Evolutionary conservation across 2,888 invertebrate genomes (phyloP).

Genomic region (Theodoxus fluviatilis): DNA sequence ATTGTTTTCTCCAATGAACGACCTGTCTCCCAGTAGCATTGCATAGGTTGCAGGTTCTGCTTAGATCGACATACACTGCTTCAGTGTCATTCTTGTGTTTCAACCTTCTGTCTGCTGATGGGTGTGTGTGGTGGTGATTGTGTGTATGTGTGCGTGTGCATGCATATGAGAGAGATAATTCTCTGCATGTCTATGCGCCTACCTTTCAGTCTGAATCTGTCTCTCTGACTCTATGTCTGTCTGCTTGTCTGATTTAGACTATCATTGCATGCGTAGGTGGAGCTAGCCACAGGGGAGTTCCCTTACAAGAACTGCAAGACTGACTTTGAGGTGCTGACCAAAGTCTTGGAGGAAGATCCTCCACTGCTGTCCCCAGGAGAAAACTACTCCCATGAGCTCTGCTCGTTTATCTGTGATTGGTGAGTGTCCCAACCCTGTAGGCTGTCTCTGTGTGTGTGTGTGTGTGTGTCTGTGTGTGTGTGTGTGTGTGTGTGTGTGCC

Average conservation of each 20-base stretch:
- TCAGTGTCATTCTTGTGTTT: too few relatives aligned
- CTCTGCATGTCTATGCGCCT: neutral
- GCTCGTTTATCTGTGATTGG: constrained; percentile 90
- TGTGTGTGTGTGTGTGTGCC: neutral
- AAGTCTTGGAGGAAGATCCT: constrained; percentile 77
- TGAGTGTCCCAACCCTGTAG: constrained; percentile 70
- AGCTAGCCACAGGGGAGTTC: constrained; percentile 94
- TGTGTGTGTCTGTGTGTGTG: neutral
- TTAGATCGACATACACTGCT: too few relatives aligned
- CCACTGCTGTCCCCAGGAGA: constrained; percentile 75
- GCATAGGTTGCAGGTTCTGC: too few relatives aligned
- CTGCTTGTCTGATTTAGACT: neutral
- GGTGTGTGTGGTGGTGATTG: too few relatives aligned
- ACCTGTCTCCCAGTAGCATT: too few relatives aligned
- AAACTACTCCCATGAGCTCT: constrained; percentile 85
- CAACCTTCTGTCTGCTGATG: too few relatives aligned
- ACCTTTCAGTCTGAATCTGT: neutral
- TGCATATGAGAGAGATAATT: too few relatives aligned
- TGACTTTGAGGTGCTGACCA: constrained; percentile 95
- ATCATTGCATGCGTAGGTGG: constrained; percentile 70
- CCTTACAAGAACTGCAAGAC: constrained; percentile 93
- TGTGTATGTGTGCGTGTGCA: too few relatives aligned
- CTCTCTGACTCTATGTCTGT: neutral
- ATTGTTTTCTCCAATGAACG: too few relatives aligned
- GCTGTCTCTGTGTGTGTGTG: constrained; percentile 8